These are phyloP conservation scores for Drosophila arawakana DNA, from an alignment of 1,140 invertebrate genomes.

Conservation along the genomic window DNA sequence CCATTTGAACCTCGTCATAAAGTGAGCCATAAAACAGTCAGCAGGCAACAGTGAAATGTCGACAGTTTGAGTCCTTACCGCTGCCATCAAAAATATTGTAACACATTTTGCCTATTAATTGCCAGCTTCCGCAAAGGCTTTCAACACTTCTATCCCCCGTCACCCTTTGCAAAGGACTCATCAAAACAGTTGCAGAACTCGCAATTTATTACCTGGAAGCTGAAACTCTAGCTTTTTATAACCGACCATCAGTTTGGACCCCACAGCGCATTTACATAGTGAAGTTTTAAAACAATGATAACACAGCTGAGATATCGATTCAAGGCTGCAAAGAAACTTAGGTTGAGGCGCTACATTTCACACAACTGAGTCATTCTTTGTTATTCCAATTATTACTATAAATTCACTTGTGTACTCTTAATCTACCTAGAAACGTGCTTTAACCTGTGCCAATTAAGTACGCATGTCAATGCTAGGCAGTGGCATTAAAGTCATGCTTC, in stretches of 20 bases:
- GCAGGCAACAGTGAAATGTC: slow-evolving; percentile 46
- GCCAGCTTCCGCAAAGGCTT: slow-evolving; percentile 24
- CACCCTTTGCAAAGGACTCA: slow-evolving; percentile 11
- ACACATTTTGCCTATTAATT: slow-evolving; percentile 80
- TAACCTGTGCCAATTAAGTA: slow-evolving; percentile 2
- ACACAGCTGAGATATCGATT: slow-evolving; percentile 23
- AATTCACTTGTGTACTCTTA: slow-evolving; percentile 73
- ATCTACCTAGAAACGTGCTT: slow-evolving; percentile 49
- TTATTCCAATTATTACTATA: slow-evolving; percentile 66
- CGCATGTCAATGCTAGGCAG: not conserved
- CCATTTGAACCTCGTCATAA: slow-evolving; percentile 52
- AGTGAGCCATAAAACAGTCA: slow-evolving; percentile 72
- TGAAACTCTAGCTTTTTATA: slow-evolving; percentile 4
- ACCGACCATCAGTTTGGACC: not conserved
- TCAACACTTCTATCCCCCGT: slow-evolving; percentile 5
- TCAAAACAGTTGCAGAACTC: slow-evolving; percentile 21
- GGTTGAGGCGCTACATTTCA: slow-evolving; percentile 5
- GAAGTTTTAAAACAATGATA: slow-evolving; percentile 69
- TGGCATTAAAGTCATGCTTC: slow-evolving; percentile 1
- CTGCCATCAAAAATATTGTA: slow-evolving; percentile 79
- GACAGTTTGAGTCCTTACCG: slow-evolving; percentile 36
- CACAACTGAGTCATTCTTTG: slow-evolving; percentile 21
- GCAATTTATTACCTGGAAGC: slow-evolving; percentile 30
- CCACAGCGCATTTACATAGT: slow-evolving; percentile 47
- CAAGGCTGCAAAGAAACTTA: not conserved